Evolutionary conservation across 2,113 vertebrate species (phyloP).

Genomic region (Gracilinanus agilis): DNA sequence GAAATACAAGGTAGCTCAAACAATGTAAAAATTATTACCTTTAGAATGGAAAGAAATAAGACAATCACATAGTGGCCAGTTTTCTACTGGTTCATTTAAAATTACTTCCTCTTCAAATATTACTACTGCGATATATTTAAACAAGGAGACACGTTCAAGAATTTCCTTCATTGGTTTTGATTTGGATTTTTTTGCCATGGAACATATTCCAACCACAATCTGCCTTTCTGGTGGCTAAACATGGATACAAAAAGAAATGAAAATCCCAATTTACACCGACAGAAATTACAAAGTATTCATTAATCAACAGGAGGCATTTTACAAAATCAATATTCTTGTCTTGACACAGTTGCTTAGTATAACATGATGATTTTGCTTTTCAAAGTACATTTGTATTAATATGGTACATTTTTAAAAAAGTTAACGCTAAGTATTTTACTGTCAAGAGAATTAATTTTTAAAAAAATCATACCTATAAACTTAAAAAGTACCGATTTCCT

Average conservation of each 20-base stretch:
- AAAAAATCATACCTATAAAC: constrained; percentile 37
- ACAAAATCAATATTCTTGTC: constrained; percentile 20
- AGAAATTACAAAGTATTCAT: constrained; percentile 34
- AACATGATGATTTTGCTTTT: background rate
- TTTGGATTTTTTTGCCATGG: constrained; percentile 95
- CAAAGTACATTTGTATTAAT: background rate
- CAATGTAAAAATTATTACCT: constrained; percentile 83
- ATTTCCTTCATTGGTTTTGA: constrained; percentile 97
- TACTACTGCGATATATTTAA: constrained; percentile 93
- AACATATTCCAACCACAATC: constrained; percentile 94
- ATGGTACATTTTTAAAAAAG: background rate
- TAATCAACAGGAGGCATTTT: constrained; percentile 29
- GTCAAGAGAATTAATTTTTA: constrained; percentile 21
- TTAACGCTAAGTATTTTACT: background rate
- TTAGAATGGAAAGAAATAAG: constrained; percentile 96
- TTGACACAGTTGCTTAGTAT: background rate
- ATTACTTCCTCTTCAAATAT: constrained; percentile 93
- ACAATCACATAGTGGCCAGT: constrained; percentile 94
- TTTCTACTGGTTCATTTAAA: constrained; percentile 91
- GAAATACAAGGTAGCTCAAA: background rate
- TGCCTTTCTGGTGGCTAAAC: constrained; percentile 92
- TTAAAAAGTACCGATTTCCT: constrained; percentile 12
- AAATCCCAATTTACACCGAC: constrained; percentile 47
- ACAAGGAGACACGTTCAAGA: constrained; percentile 92
- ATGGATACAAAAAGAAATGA: constrained; percentile 15